Conservation (phyloP, 1,140 invertebrate genomes). For the Portunus trituberculatus region DNA sequence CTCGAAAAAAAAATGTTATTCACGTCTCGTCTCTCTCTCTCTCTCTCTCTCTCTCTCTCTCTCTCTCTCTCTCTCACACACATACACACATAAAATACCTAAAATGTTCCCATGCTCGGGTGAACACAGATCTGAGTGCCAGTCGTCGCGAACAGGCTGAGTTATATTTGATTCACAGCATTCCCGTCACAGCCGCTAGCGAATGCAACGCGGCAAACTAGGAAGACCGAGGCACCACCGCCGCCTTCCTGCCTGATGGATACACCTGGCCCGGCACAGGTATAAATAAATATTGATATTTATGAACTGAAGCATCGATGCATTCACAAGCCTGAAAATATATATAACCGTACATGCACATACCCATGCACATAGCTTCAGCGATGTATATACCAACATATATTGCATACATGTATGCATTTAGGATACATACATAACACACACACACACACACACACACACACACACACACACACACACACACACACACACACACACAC, state of each 20-base stretch:
- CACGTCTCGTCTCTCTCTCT: too few species aligned
- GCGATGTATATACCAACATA: neutral
- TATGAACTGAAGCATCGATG: neutral
- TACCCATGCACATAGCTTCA: neutral
- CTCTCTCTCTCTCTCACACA: too few species aligned
- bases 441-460: neutral
- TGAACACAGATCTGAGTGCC: too few species aligned
- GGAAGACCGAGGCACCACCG: too few species aligned
- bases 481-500: neutral
- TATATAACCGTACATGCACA: neutral
- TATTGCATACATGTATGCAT: conserved; percentile 2
- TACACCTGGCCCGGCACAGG: neutral
- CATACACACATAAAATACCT: too few species aligned
- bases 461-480: neutral
- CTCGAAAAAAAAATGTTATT: too few species aligned
- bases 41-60: too few species aligned
- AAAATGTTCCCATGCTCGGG: too few species aligned
- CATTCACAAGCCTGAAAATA: neutral
- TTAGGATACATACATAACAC: neutral
- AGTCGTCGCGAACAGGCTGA: too few species aligned
- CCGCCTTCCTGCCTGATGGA: neutral
- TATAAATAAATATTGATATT: conserved; percentile 15
- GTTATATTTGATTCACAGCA: too few species aligned
- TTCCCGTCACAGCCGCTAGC: too few species aligned
- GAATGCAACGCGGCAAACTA: too few species aligned